Conservation (phyloP, 2,113 vertebrate genomes). For the Motacilla alba region DNA sequence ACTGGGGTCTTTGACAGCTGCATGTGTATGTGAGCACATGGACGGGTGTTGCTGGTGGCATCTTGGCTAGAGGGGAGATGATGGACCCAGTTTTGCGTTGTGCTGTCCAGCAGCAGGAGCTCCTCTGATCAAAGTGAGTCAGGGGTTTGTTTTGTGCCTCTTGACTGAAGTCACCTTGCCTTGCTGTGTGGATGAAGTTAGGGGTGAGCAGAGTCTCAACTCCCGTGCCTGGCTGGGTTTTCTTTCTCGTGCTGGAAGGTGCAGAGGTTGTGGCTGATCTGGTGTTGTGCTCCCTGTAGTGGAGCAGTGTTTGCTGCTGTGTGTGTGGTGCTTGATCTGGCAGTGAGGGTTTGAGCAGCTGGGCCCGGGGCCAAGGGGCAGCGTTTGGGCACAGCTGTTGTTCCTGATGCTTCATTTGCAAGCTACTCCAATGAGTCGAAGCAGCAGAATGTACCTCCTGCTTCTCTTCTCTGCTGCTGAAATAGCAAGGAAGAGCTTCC, state of each 20-base stretch:
- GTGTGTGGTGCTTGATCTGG: background rate
- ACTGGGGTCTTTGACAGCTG: background rate
- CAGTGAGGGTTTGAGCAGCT: background rate
- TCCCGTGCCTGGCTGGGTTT: background rate
- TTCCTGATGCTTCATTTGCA: background rate
- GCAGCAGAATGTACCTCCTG: background rate
- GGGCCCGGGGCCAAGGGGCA: background rate
- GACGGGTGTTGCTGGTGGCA: background rate
- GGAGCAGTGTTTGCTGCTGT: background rate
- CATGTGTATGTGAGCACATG: fast-evolving
- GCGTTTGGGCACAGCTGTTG: background rate
- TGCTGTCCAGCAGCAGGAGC: background rate
- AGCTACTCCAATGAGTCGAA: background rate
- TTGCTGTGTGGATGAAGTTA: background rate
- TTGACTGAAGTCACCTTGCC: background rate
- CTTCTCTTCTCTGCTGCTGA: background rate
- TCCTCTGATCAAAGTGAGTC: background rate
- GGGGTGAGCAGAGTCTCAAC: background rate
- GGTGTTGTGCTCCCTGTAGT: background rate
- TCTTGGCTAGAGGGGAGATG: background rate
- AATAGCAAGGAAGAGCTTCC: background rate
- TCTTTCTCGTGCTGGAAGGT: fast-evolving
- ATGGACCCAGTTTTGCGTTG: background rate
- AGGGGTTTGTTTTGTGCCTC: background rate
- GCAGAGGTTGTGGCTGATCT: background rate